Evolutionary conservation across 2,888 invertebrate species (phyloP).

Genomic region (Trichogramma dendrolimi): DNA sequence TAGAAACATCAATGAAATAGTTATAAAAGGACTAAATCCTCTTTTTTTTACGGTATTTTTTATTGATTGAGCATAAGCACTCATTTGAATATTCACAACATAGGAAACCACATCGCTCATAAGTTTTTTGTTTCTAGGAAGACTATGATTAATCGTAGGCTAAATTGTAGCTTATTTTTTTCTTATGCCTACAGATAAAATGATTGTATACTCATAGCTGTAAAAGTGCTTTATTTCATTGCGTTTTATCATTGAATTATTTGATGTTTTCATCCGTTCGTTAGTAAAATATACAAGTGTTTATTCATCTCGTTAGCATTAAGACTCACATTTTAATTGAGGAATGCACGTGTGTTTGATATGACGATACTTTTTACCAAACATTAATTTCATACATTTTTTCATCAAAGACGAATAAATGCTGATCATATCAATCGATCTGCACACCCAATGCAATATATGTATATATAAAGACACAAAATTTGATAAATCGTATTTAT

Average conservation of each 20-base stretch:
- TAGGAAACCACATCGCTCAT: constrained; percentile 27
- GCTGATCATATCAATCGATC: too few relatives aligned
- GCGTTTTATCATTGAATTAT: constrained; percentile 8
- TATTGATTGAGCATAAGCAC: constrained; percentile 16
- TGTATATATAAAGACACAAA: too few relatives aligned
- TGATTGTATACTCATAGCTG: constrained; percentile 29
- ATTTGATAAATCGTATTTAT: too few relatives aligned
- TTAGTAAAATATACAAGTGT: constrained; percentile 30
- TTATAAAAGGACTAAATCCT: constrained; percentile 11
- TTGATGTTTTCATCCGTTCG: constrained; percentile 27
- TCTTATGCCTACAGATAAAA: constrained; percentile 29
- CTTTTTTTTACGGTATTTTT: constrained; percentile 5
- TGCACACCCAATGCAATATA: too few relatives aligned
- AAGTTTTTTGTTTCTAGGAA: constrained; percentile 46
- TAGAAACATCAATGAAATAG: constrained; percentile 6
- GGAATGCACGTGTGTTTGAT: constrained; percentile 27
- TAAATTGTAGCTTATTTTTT: constrained; percentile 38
- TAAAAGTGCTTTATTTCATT: constrained; percentile 26
- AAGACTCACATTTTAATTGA: constrained; percentile 25
- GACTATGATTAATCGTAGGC: constrained; percentile 53
- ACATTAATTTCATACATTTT: background rate
- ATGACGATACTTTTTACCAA: constrained; percentile 23
- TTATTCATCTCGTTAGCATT: constrained; percentile 27
- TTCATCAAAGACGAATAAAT: background rate
- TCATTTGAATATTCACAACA: constrained; percentile 15